These are phyloP conservation scores for Trichomycterus rosablanca DNA, from an alignment of 2,113 vertebrate genomes.

Conservation along the genomic window DNA sequence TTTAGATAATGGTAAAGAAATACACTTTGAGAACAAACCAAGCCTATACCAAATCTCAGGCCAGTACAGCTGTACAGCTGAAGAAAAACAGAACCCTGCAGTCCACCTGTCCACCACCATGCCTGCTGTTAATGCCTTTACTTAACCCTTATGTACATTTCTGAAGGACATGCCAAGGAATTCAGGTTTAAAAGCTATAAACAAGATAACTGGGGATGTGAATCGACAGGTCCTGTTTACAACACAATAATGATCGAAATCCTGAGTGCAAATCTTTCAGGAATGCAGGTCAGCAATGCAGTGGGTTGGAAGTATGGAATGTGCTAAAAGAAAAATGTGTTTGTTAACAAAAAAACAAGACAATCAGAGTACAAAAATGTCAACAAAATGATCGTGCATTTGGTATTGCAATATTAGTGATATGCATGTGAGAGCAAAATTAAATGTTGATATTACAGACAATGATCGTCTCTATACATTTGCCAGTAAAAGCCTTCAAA, in stretches of 20 bases:
- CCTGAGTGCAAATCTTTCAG: constrained; percentile 23
- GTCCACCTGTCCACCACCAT: constrained; percentile 26
- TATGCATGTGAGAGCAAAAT: neutral
- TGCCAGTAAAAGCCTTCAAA: too few relatives aligned
- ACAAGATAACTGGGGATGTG: constrained; percentile 49
- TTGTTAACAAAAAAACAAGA: too few relatives aligned
- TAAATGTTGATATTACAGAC: too few relatives aligned
- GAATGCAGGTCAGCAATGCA: constrained; percentile 33
- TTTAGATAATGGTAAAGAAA: constrained; percentile 21
- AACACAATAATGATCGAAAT: constrained; percentile 45
- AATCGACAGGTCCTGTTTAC: constrained; percentile 54
- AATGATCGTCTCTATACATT: too few relatives aligned
- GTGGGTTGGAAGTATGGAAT: constrained; percentile 26
- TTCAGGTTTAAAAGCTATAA: constrained; percentile 25
- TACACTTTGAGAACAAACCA: constrained; percentile 30
- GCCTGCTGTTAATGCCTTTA: constrained; percentile 23
- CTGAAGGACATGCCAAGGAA: constrained; percentile 44
- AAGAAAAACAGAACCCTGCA: constrained; percentile 37
- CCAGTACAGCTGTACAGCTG: constrained; percentile 18
- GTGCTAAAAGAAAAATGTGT: constrained; percentile 27
- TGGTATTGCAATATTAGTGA: too few relatives aligned
- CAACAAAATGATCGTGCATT: constrained; percentile 28
- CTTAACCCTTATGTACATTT: constrained; percentile 37
- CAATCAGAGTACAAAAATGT: constrained; percentile 21
- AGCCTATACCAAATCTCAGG: constrained; percentile 19